Percentiles rank a stretch among this genome's conserved stretches.
Evolutionary conservation across 2,888 invertebrate genomes (phyloP).

Genomic region (Noctua comes): DNA sequence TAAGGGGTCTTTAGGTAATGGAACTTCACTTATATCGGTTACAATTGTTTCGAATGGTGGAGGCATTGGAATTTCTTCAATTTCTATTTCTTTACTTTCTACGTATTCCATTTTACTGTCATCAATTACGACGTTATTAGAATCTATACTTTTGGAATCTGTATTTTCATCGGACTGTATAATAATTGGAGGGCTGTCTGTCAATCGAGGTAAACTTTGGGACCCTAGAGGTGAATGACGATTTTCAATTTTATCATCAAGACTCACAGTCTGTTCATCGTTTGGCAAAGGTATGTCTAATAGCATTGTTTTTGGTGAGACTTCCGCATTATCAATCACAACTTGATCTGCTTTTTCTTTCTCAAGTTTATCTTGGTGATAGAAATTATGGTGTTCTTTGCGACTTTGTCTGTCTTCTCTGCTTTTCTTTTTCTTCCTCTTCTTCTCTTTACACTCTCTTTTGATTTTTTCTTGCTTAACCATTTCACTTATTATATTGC

Average conservation of each 20-base stretch:
- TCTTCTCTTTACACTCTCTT: conserved; percentile 93
- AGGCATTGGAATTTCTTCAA: conserved; percentile 86
- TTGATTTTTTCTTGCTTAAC: conserved; percentile 82
- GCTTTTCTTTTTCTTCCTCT: conserved; percentile 95
- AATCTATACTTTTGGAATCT: conserved; percentile 68
- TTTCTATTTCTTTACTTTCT: conserved; percentile 78
- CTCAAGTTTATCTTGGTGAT: conserved; percentile 89
- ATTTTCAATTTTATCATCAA: conserved; percentile 77
- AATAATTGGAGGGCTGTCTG: conserved; percentile 91
- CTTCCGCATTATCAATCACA: conserved; percentile 71
- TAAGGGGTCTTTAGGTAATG: conserved; percentile 72
- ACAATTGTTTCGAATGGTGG: conserved; percentile 81
- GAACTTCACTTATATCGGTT: conserved; percentile 86
- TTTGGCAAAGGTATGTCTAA: conserved; percentile 84
- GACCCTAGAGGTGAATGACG: conserved; percentile 85
- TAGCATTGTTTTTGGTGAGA: conserved; percentile 79
- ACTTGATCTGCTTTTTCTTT: conserved; percentile 71
- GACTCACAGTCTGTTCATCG: conserved; percentile 74
- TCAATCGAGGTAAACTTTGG: conserved; percentile 91
- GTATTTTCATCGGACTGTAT: conserved; percentile 71
- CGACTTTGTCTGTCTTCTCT: conserved; percentile 94
- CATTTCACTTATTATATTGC: conserved; percentile 64
- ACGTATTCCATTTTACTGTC: conserved; percentile 74
- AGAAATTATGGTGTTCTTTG: conserved; percentile 92
- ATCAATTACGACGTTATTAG: conserved; percentile 64